Evolutionary conservation across 2,888 invertebrate genomes (phyloP).

Genomic region (Pyrgus malvae): DNA sequence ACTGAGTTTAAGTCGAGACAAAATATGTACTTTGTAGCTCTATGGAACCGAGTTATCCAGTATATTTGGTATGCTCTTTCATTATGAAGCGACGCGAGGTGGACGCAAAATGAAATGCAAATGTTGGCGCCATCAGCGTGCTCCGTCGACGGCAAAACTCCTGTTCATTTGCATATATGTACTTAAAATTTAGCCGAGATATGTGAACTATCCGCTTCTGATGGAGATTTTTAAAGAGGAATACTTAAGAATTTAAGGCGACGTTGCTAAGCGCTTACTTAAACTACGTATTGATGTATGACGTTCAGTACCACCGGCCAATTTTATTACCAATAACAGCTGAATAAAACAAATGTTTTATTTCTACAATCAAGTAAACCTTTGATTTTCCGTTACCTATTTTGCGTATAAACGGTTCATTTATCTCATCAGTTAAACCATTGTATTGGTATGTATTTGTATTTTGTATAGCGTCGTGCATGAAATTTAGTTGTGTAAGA

Average conservation of each 20-base stretch:
- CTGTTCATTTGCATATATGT: conserved; percentile 21
- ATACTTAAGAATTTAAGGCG: neutral
- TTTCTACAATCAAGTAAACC: too few relatives aligned
- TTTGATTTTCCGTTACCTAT: too few relatives aligned
- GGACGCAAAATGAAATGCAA: neutral
- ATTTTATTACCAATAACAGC: too few relatives aligned
- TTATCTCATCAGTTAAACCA: too few relatives aligned
- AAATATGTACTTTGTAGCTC: neutral
- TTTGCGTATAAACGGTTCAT: too few relatives aligned
- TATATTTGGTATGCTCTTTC: neutral
- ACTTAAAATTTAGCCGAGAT: conserved; percentile 8
- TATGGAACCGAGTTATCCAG: neutral
- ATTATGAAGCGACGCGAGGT: neutral
- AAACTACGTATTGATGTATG: too few relatives aligned
- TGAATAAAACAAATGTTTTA: too few relatives aligned
- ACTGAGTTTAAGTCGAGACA: neutral
- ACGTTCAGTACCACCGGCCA: too few relatives aligned
- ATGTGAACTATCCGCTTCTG: neutral
- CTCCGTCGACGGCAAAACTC: neutral
- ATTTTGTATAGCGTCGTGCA: too few relatives aligned
- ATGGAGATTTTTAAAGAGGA: neutral
- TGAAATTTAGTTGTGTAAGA: too few relatives aligned
- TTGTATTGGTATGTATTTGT: too few relatives aligned
- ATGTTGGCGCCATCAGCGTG: neutral
- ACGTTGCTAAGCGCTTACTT: too few relatives aligned